Base-by-base conservation (phyloP, 2,113 vertebrate genomes). In the Chaetops frenatus region DNA sequence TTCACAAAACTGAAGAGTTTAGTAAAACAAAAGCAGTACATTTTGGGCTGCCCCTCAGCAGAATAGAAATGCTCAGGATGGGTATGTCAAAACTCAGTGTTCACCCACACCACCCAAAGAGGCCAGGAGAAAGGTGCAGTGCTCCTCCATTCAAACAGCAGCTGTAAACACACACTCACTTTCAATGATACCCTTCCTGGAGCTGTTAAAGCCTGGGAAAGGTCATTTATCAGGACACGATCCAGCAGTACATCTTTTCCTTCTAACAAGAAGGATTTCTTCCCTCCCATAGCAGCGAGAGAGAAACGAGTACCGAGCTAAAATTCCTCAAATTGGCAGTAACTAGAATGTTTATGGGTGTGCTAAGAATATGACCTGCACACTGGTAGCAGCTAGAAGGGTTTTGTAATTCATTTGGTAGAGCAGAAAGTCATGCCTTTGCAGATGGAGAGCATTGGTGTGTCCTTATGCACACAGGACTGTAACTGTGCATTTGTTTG, bases 281-380 rank as follows among this genome's bases (percentile, higher is more conserved):
- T 88, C 90, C 90, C 86, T 93, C 36, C 64, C 5, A 0, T 87
- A 91, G 96, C 94, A 97, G 84, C 2, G 1, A 94, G 91, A 93
- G 80, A 97, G 80, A 97, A 97, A 96, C 54, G 84, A 97, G 91
- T 61, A 80, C 21, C 4, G 47, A 97, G 91, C 69, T 90, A 80
- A 96, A 96, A 98, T 96, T 96, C 91, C 96, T 98, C 96, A 97
- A 93, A 71, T 47, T 97, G 96, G 97, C 97, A 97, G 96, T 90
- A 95, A 96, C 64, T 92, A 27, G 69, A 91, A 97, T 73, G 97
- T 97, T 96, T 97, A 97, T 93, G 82, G 93, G 86, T 93, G 67
- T 84, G 94, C 73, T 20, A 95, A 94, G 94, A 95, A 94, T 72
- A 92, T 93, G 94, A 97, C 95, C 96, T 96, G 95, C 89, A 88